phyloP scores from a whole-genome alignment of 2,888 invertebrate genomes.

The Morpho deidamia region DNA sequence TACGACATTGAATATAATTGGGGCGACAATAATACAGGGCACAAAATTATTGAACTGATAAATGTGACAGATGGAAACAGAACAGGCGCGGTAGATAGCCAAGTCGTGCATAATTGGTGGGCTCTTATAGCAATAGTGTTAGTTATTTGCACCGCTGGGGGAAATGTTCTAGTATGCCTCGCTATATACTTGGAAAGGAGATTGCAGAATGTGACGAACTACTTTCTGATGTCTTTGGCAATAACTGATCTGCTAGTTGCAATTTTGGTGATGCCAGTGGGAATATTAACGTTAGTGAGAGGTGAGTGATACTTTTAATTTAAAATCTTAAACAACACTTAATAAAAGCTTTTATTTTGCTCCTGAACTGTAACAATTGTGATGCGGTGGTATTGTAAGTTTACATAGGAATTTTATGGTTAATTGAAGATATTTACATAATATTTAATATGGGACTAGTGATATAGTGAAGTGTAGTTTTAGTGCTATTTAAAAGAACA shows the following conservation, averaged over 20 bases:
- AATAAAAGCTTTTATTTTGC: too few relatives aligned
- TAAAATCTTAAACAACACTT: too few relatives aligned
- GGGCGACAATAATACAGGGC: constrained; percentile 35
- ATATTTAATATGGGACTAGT: too few relatives aligned
- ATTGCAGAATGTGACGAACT: constrained; percentile 97
- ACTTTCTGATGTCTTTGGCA: constrained; percentile 96
- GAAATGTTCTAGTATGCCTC: constrained; percentile 95
- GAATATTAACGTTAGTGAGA: constrained; percentile 88
- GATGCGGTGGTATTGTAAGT: too few relatives aligned
- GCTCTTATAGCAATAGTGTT: constrained; percentile 86
- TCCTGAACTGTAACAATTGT: too few relatives aligned
- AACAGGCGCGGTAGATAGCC: constrained; percentile 32
- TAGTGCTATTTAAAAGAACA: too few relatives aligned
- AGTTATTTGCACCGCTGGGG: constrained; percentile 91
- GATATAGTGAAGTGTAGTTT: too few relatives aligned
- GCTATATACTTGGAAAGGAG: constrained; percentile 95
- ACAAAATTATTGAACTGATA: constrained; percentile 23
- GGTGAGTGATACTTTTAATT: constrained; percentile 78
- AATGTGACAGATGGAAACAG: constrained; percentile 39
- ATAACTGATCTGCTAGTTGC: constrained; percentile 97
- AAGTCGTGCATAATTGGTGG: constrained; percentile 85
- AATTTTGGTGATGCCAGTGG: constrained; percentile 96
- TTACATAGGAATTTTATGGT: too few relatives aligned
- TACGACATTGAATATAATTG: constrained; percentile 28
- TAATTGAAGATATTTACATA: too few relatives aligned